Percentiles rank a stretch among this genome's conserved stretches.
Evolutionary conservation across 2,113 vertebrate species (phyloP).

Genomic region (Fulmarus glacialis): DNA sequence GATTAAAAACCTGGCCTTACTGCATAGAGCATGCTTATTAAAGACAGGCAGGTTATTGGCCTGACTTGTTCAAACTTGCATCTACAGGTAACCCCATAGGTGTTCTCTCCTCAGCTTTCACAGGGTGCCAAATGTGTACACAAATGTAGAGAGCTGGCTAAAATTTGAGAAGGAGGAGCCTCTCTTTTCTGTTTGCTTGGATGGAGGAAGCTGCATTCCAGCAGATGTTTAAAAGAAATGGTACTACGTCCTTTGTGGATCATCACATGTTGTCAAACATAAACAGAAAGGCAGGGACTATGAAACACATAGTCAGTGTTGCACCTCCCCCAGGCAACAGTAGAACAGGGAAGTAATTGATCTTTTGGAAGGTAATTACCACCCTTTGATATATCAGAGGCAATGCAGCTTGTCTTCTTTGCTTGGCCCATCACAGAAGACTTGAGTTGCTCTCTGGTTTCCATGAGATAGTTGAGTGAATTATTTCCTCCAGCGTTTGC

Average conservation of each 20-base stretch:
- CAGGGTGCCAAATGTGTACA: rapidly evolving
- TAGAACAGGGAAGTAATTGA: not conserved
- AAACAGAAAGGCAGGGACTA: not conserved
- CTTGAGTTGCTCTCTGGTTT: not conserved
- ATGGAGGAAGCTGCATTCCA: not conserved
- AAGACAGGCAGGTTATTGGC: not conserved
- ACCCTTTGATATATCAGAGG: not conserved
- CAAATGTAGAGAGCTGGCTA: not conserved
- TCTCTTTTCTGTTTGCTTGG: not conserved
- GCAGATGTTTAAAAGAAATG: not conserved
- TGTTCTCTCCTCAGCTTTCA: not conserved
- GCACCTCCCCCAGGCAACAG: not conserved
- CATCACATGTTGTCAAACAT: not conserved
- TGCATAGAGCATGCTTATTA: not conserved
- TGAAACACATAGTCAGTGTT: not conserved
- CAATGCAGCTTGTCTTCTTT: not conserved
- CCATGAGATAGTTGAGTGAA: not conserved
- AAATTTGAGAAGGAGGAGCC: not conserved
- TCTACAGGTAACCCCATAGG: not conserved
- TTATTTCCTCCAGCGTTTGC: not conserved
- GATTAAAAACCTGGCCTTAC: not conserved
- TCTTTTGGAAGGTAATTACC: not conserved
- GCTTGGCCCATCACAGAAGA: not conserved
- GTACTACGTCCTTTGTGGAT: rapidly evolving
- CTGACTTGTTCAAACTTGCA: not conserved